phyloP scores from a whole-genome alignment of 37 sponge, comb jelly and placozoan genomes.

The Lycopodina hypogea region DNA sequence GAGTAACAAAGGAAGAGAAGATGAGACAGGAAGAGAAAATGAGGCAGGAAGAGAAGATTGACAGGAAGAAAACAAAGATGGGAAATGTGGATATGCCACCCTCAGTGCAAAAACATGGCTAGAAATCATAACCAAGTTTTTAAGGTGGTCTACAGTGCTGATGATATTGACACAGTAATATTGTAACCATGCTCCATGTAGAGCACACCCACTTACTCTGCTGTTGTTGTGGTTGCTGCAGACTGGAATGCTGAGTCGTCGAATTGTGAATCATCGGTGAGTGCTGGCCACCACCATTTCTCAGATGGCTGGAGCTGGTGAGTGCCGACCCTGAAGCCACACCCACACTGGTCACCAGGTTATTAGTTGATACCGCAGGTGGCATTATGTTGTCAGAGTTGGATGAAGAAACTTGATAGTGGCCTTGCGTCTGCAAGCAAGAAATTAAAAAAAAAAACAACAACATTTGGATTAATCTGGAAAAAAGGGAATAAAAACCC shows the following conservation, averaged over 20 bases:
- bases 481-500: too few relatives aligned
- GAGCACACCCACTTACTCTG: neutral
- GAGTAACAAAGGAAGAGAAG: too few relatives aligned
- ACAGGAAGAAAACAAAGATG: too few relatives aligned
- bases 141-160: too few relatives aligned
- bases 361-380: neutral
- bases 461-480: too few relatives aligned
- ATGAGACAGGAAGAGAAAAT: too few relatives aligned
- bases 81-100: too few relatives aligned
- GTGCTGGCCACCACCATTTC: neutral
- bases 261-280: neutral
- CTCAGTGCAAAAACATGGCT: too few relatives aligned
- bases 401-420: neutral
- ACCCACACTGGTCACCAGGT: conserved; percentile 1
- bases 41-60: too few relatives aligned
- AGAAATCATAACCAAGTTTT: too few relatives aligned
- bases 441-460: too few relatives aligned
- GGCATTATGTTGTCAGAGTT: conserved; percentile 8
- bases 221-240: neutral
- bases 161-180: too few relatives aligned
- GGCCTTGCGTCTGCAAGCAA: neutral
- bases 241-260: neutral
- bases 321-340: conserved; percentile 4
- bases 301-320: conserved; percentile 13
- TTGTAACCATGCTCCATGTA: neutral